phyloP scores from a whole-genome alignment of 2,113 vertebrate species.

The Vombatus ursinus region DNA sequence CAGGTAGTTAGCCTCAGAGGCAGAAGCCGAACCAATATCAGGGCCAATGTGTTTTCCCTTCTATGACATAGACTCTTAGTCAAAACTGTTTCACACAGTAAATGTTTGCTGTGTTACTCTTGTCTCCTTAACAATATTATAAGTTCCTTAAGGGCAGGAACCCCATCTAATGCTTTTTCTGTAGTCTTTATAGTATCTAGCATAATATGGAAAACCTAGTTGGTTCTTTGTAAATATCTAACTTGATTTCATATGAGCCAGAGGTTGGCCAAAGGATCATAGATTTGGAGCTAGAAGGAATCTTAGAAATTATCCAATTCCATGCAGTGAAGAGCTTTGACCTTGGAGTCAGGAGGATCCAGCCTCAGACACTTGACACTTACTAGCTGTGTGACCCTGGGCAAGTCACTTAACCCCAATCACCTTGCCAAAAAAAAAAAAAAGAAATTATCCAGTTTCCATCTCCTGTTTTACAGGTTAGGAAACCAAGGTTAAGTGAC shows the following conservation, averaged over 20 bases:
- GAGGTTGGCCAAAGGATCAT: not conserved
- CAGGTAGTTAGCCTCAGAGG: not conserved
- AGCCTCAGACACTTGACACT: too few relatives aligned
- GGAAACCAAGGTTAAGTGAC: not conserved
- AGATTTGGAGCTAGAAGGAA: not conserved
- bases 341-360: too few relatives aligned
- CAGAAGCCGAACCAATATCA: not conserved
- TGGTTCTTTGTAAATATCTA: not conserved
- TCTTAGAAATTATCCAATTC: too few relatives aligned
- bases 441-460: not conserved
- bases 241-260: not conserved
- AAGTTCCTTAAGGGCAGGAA: not conserved
- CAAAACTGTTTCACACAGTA: not conserved
- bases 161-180: not conserved
- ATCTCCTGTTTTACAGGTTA: not conserved
- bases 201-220: not conserved
- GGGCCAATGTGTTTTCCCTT: not conserved
- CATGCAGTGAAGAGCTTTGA: too few relatives aligned
- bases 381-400: too few relatives aligned
- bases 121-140: constrained; percentile 13
- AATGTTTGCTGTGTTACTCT: not conserved
- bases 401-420: too few relatives aligned
- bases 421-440: too few relatives aligned
- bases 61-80: too few relatives aligned
- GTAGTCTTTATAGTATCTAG: not conserved